phyloP scores from a whole-genome alignment of 2,797 vertebrate species.

The Pelobates cultripes region DNA sequence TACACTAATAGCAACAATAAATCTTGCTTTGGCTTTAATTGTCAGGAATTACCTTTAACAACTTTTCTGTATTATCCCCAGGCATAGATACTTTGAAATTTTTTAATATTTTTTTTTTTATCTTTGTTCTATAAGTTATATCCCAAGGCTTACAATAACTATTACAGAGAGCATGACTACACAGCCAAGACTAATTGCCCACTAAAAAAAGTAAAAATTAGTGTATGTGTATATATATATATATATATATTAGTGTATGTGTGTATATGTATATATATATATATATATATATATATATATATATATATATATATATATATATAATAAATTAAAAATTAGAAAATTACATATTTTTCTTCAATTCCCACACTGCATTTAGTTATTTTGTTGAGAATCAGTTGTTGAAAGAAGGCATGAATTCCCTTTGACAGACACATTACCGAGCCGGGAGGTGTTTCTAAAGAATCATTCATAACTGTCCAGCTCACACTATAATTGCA shows the following conservation, averaged over 20 bases:
- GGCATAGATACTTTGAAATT: slow-evolving; percentile 41
- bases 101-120: slow-evolving; percentile 37
- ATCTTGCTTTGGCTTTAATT: slow-evolving; percentile 54
- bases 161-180: slow-evolving; percentile 31
- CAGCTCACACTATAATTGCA: slow-evolving; percentile 55
- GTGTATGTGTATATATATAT: too few species aligned
- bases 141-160: slow-evolving; percentile 51
- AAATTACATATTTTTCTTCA: background rate
- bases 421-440: slow-evolving; percentile 56
- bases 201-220: slow-evolving; percentile 1
- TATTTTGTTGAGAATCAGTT: slow-evolving; percentile 22
- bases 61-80: slow-evolving; percentile 40
- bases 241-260: too few species aligned
- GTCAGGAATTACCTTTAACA: slow-evolving; percentile 45
- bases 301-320: background rate
- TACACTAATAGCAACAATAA: slow-evolving; percentile 52
- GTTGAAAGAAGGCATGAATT: slow-evolving; percentile 49
- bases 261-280: background rate
- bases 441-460: slow-evolving; percentile 52
- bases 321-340: background rate
- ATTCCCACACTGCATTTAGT: background rate
- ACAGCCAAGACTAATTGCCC: slow-evolving; percentile 54
- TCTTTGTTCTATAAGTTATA: slow-evolving; percentile 34
- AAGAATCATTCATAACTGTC: slow-evolving; percentile 56
- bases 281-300: background rate